A percentile compares a stretch with the other conserved stretches of the same genome.
Evolutionary conservation across 2,113 vertebrate genomes (phyloP).

Genomic region (Neolamprologus hecqui): DNA sequence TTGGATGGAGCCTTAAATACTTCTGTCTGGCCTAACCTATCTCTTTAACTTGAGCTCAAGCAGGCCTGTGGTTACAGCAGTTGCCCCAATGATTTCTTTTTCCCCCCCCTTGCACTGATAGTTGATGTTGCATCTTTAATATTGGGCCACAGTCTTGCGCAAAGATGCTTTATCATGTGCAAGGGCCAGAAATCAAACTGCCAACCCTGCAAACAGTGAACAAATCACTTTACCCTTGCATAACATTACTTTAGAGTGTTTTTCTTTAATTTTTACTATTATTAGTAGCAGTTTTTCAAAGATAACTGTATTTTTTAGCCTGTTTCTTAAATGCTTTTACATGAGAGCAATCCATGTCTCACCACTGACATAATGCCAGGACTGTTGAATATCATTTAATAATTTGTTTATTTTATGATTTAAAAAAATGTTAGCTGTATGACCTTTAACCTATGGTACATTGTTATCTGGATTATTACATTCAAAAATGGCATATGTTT

Average conservation of each 20-base stretch:
- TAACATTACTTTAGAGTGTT: neutral
- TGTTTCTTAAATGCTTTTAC: neutral
- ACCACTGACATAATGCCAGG: neutral
- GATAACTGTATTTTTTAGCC: neutral
- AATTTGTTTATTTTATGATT: neutral
- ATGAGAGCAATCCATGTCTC: neutral
- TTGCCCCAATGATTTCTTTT: neutral
- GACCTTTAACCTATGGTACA: neutral
- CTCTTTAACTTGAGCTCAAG: neutral
- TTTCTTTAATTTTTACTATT: neutral
- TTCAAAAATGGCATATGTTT: neutral
- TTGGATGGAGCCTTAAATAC: neutral
- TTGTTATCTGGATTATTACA: neutral
- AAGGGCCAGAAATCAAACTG: neutral
- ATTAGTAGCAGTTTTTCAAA: neutral
- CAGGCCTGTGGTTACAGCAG: neutral
- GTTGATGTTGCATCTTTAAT: neutral
- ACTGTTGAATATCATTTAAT: neutral
- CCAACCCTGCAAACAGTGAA: neutral
- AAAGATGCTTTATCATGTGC: neutral
- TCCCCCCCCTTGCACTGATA: neutral
- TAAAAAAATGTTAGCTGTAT: neutral
- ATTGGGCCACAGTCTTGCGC: neutral
- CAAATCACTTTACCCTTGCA: neutral
- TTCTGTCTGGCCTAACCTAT: neutral